Evolutionary conservation across 53 echinoderm and acorn worm genomes (phyloP), one percentile per base, ranked within the genome.

Genomic region (Patiria pectinifera): DNA sequence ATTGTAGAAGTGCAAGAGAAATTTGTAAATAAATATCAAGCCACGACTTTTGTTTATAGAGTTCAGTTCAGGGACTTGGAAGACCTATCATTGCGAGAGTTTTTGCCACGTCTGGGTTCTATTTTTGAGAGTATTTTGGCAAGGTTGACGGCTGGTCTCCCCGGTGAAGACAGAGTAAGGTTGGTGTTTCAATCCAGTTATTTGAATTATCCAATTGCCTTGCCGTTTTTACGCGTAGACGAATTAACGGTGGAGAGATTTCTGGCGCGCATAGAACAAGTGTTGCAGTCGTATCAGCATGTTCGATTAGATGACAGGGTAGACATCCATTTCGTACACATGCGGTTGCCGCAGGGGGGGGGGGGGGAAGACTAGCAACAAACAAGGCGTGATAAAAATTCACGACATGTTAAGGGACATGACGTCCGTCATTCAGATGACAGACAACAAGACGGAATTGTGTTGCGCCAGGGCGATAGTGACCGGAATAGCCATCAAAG

Each of bases 181-280:
- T 85, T 85, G 47, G 71, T 85, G 85, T 85, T 85, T 85, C 85
- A 85, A 11, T 85, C 85, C 44, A 71, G 44, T 22, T 48, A 85
- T 71, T 85, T 71, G 16, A 47, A 71, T 71, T 71, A 1, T 47
- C 72, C 85, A 69, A 71, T 85, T 3, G 72, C 70, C 45, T 21
- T 85, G 2, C 71, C 85, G 3, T 85, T 85, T 85, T 71, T 49
- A 47, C 53, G 48, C 6, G 72, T 85, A 11, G 18, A 35, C 35
- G 35, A 35, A 69, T 85, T 85, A 47, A 85, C 85, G 69, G 85
- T 85, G 2, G 71, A 85, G 48, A 85, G 85, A 85, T 85, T 85
- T 62, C n/a, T 85, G 71, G 86, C 86, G 69, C 72, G 71, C 35
- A 85, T 72, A 45, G 86, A 71, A 70, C 71, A 71, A 72, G 86